Base-by-base conservation (phyloP, 1,140 invertebrate species). In the Pissodes strobi region DNA sequence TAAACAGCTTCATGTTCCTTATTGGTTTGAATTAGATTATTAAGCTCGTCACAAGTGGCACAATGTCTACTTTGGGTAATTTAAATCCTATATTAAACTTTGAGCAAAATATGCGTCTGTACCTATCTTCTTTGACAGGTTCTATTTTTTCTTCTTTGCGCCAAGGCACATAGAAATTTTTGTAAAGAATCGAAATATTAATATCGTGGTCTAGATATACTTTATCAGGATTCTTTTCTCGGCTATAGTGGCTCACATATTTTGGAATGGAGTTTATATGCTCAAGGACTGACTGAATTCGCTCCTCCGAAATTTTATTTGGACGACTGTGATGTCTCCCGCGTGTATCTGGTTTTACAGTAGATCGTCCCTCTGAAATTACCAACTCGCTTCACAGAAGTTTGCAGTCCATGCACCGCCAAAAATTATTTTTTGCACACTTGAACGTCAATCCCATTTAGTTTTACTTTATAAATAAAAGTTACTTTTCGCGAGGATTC, bases 1-100 rank as follows among this genome's bases (percentile, higher is more conserved):
- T 10, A 25, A 17, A 49, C 48, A 27, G 12, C 22, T 12, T 34
- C 9, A 41, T 38, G 5, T 13, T 27, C 25, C 9, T 49, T 18
- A 8, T 30, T 23, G 30, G n/a, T n/a, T n/a, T n/a, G n/a, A n/a
- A n/a, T n/a, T n/a, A n/a, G n/a, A n/a, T n/a, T 37, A 23, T 59
- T 52, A 15, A 49, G 13, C 4, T 25, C 13, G 19, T 61, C 59
- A 25, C 58, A 61, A 5, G 15, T 61, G n/a, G 45, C 25, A 19
- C 58, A 61, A 21, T 61, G 19, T 61, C 58, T 13, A 15, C 17
- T 46, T 49, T 58, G 37, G 55, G 55, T 34, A 58, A 61, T 45
- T 61, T 61, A 27, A 55, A 55, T n/a, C 45, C 57, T 13, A 64
- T 56, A 19, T 56, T 64, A 27, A 8, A 64, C 19, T 56, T 34